Evolutionary conservation across 2,888 invertebrate genomes (phyloP), one percentile per base, ranked within the genome.

Genomic region (Tubulanus polymorphus): DNA sequence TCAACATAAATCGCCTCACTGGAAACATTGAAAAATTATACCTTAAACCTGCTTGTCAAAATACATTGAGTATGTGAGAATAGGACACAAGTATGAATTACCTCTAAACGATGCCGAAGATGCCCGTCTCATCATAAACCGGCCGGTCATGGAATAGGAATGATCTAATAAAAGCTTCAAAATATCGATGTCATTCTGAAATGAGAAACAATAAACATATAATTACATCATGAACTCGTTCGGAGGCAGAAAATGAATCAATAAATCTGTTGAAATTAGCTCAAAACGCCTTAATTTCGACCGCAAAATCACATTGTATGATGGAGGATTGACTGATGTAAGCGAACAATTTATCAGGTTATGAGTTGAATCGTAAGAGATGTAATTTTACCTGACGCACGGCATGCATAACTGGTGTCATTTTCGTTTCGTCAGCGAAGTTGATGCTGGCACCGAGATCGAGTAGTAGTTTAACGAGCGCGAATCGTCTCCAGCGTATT

Each of bases 391-490:
- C 80, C 71, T 72, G 63, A 63, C 68, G 68, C 12, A 79, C 77
- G 46, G 80, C 79, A 66, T 79, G 75, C 79, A 80, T 80, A 32
- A 81, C 61, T 12, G 80, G 78, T 15, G 78, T 78, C n/a, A 71
- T 57, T 8, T 74, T 73, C 23, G 68, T 57, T 49, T 68, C 71
- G 64, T 80, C 80, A 10, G 74, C 60, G 59, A 74, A 69, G 62
- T 80, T 79, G 2, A 76, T 66, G 26, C 72, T 71, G 12, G 79
- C 80, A 27, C 75, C 73, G 51, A 69, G 63, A 55, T 70, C 61
- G 28, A 81, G 66, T 45, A 81, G 64, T 54, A 70, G 71, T 59
- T 71, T 69, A 2, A 69, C 72, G 30, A 78, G 61, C 28, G 71
- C 66, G 59, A 75, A 71, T 60, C 80, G 70, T 52, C 66, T 68